These are phyloP conservation scores for Digitonthophagus gazella DNA, from an alignment of 2,888 invertebrate genomes.

Conservation along the genomic window DNA sequence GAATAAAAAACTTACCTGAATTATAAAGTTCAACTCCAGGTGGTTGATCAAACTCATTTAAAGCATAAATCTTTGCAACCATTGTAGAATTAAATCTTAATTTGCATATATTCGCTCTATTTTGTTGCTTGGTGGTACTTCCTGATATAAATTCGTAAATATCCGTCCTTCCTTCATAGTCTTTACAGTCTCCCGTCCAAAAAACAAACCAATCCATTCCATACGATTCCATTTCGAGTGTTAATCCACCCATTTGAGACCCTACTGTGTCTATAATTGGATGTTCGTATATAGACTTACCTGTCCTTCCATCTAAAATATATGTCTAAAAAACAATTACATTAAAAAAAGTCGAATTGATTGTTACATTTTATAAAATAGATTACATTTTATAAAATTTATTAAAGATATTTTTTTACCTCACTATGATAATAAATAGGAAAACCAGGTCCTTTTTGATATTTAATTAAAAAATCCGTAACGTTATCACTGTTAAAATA, in stretches of 20 bases:
- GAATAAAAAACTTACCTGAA: slow-evolving; percentile 59
- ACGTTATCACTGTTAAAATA: slow-evolving; percentile 74
- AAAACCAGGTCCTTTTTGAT: slow-evolving; percentile 64
- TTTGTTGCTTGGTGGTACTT: slow-evolving; percentile 34
- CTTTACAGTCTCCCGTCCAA: slow-evolving; percentile 70
- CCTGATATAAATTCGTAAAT: slow-evolving; percentile 55
- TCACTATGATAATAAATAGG: slow-evolving; percentile 73
- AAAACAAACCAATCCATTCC: slow-evolving; percentile 77
- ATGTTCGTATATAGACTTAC: slow-evolving; percentile 58
- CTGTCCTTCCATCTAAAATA: slow-evolving; percentile 62
- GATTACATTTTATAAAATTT: slow-evolving; percentile 15
- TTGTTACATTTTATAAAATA: slow-evolving; percentile 6
- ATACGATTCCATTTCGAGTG: slow-evolving; percentile 58
- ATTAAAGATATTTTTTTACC: slow-evolving; percentile 47
- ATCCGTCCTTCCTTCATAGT: slow-evolving; percentile 51
- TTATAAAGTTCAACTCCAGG: slow-evolving; percentile 73
- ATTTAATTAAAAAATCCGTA: slow-evolving; percentile 77
- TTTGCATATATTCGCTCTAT: slow-evolving; percentile 62
- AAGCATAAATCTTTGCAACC: slow-evolving; percentile 64
- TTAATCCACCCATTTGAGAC: slow-evolving; percentile 60
- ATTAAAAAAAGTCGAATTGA: neutral
- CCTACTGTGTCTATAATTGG: slow-evolving; percentile 61
- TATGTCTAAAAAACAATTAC: slow-evolving; percentile 49
- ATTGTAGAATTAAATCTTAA: slow-evolving; percentile 68
- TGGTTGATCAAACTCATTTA: slow-evolving; percentile 64